phyloP scores from a whole-genome alignment of 2,797 vertebrate species.

The Todus mexicanus region DNA sequence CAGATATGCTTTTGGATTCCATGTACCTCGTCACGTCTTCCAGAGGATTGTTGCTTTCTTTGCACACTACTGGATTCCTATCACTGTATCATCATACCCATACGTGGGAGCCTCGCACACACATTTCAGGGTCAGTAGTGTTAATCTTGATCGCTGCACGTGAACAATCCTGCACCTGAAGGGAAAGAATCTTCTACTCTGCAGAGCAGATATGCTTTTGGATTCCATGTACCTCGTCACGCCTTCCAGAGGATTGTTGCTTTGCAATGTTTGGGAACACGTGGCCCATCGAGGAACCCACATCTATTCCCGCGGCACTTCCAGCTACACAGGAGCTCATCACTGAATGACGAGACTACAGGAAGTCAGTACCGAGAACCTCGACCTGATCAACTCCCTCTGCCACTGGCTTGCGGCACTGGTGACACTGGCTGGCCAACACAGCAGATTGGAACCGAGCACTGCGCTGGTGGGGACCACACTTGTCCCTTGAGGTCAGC shows the following conservation, averaged over 20 bases:
- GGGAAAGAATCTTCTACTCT: neutral
- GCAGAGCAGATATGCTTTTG: neutral
- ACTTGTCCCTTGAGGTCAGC: too few relatives aligned
- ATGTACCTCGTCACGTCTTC: fast-evolving
- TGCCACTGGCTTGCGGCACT: neutral
- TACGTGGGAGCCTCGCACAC: fast-evolving
- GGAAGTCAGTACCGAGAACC: neutral
- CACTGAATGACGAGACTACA: neutral
- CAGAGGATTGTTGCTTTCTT: neutral
- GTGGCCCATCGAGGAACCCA: neutral
- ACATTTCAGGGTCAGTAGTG: neutral
- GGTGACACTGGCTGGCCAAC: too few relatives aligned
- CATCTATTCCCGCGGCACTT: fast-evolving
- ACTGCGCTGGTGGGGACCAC: fast-evolving
- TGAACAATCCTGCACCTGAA: too few relatives aligned
- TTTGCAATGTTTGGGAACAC: too few relatives aligned
- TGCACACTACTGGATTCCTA: neutral
- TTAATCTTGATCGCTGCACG: too few relatives aligned
- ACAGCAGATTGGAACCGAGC: neutral
- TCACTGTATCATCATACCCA: fast-evolving
- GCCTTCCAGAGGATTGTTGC: neutral
- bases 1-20: neutral
- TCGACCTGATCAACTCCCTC: neutral
- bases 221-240: fast-evolving
- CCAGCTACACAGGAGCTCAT: neutral